A percentile compares a stretch with the other conserved stretches of the same genome.
phyloP scores from a whole-genome alignment of 2,797 vertebrate species.

The Xenentodon cancila region DNA sequence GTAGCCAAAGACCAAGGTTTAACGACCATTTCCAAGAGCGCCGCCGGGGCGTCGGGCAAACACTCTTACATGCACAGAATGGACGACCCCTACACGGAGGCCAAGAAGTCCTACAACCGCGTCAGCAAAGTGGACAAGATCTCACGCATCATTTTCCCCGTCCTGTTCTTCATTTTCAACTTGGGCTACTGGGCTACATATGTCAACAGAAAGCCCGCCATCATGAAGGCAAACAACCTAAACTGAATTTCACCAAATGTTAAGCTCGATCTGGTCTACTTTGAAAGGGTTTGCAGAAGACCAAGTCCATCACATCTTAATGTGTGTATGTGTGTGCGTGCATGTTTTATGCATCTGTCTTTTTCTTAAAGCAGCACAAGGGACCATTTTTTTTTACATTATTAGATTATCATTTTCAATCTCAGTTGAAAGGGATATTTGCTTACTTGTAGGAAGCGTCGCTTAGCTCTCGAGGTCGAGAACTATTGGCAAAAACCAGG shows the following conservation, averaged over 20 bases:
- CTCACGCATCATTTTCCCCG: conserved; percentile 97
- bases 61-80: conserved; percentile 81
- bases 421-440: no score
- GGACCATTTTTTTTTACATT: conserved; percentile 36
- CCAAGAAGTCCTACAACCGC: conserved; percentile 97
- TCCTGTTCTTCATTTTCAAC: conserved; percentile 99
- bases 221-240: conserved; percentile 92
- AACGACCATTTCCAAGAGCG: conserved; percentile 93
- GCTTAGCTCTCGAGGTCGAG: no score
- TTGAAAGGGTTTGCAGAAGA: conserved; percentile 55
- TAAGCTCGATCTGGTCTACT: conserved; percentile 40
- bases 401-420: no score
- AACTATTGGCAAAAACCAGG: no score
- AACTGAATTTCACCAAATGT: conserved; percentile 79
- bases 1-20: conserved; percentile 93
- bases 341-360: conserved; percentile 42
- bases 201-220: conserved; percentile 94
- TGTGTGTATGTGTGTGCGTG: conserved; percentile 44
- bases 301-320: conserved; percentile 71
- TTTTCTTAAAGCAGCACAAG: conserved; percentile 36
- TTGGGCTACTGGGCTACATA: conserved; percentile 98
- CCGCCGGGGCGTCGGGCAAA: conserved; percentile 68
- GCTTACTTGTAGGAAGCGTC: no score
- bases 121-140: conserved; percentile 99
- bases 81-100: conserved; percentile 90